Conservation (phyloP, 1,140 invertebrate genomes). For the Bemisia tabaci region DNA sequence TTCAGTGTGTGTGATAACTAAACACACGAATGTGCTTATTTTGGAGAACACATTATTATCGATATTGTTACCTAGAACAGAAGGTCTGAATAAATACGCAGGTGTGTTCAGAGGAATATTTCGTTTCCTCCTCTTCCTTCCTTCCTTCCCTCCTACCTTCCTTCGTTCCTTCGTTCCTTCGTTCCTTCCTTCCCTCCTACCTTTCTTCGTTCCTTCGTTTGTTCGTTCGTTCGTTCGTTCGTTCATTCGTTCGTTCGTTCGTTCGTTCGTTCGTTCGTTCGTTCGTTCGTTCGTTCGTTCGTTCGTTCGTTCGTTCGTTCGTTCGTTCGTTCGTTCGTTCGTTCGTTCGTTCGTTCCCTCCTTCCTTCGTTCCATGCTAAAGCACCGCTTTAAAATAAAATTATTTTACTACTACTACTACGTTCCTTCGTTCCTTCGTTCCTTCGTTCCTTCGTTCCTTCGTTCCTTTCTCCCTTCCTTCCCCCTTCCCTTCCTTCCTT, state of each 20-base stretch:
- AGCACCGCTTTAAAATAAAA: too few species aligned
- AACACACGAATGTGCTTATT: too few species aligned
- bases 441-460: neutral
- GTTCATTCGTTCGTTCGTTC: neutral
- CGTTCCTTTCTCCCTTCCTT: neutral
- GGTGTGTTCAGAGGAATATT: too few species aligned
- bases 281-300: neutral
- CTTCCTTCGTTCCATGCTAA: neutral
- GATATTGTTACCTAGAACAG: too few species aligned
- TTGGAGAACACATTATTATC: too few species aligned
- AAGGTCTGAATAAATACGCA: too few species aligned
- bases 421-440: neutral
- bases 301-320: neutral
- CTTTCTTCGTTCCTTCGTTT: neutral
- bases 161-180: neutral
- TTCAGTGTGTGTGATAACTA: too few species aligned
- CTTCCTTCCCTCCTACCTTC: neutral
- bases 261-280: neutral
- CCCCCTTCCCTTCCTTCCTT: neutral
- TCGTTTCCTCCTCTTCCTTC: neutral
- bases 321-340: neutral
- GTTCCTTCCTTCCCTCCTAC: neutral
- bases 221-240: neutral
- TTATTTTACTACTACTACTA: too few species aligned
- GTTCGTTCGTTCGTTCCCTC: neutral